These are phyloP conservation scores for Indicator indicator DNA, from an alignment of 2,113 vertebrate species.

Conservation along the genomic window DNA sequence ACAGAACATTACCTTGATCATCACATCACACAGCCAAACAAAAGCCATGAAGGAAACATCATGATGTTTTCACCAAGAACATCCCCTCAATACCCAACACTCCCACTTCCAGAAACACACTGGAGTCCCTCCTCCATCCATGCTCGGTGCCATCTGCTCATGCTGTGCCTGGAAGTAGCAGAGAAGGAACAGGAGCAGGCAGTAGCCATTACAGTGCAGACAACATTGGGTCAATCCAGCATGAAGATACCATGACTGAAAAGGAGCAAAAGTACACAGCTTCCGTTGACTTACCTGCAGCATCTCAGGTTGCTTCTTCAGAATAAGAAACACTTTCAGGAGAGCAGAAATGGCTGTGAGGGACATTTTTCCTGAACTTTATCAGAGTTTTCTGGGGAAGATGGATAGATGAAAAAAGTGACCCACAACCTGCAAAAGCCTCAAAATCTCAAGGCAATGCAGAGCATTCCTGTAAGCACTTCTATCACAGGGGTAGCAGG, in stretches of 20 bases:
- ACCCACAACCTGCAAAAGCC: not conserved
- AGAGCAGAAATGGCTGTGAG: fast-evolving
- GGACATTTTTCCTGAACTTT: not conserved
- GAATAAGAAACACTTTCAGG: not conserved
- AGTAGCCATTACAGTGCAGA: not conserved
- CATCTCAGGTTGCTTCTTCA: not conserved
- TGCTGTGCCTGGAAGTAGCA: not conserved
- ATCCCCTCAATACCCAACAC: fast-evolving
- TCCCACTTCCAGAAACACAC: not conserved
- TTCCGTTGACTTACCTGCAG: not conserved
- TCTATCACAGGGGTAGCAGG: fast-evolving
- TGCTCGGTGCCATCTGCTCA: not conserved
- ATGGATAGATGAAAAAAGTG: not conserved
- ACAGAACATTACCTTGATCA: not conserved
- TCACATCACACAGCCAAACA: not conserved
- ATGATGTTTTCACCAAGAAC: not conserved
- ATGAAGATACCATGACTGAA: not conserved
- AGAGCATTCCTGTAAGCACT: not conserved
- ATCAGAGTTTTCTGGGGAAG: not conserved
- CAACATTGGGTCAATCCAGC: not conserved
- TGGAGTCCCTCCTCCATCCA: fast-evolving
- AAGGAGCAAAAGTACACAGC: fast-evolving
- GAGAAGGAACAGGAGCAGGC: not conserved
- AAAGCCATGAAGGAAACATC: not conserved
- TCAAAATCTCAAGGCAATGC: not conserved